Evolutionary conservation across 2,888 invertebrate species (phyloP), one percentile per base, ranked within the genome.

Genomic region (Homarus gammarus): DNA sequence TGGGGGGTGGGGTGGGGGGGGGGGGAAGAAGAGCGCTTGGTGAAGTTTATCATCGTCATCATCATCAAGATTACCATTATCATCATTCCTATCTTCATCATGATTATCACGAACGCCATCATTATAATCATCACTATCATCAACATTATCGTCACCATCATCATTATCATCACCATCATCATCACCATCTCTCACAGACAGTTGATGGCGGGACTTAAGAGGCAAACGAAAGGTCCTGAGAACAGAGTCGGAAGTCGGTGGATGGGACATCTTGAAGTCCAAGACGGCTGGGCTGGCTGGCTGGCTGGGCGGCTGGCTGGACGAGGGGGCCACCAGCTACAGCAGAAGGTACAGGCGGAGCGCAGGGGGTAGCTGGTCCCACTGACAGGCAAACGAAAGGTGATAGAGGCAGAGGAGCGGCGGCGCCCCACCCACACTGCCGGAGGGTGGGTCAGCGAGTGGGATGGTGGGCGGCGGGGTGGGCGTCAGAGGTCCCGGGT

Each of bases 401-500:
- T 75, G 75, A 44, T 31, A n/a, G 44, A 22, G 75, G 75, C 27
- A 33, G 73, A 18, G 15, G 56, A 56, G 18, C 15, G 38, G n/a
- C 27, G n/a, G n/a, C 73, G n/a, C n/a, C n/a, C n/a, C n/a, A n/a
- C n/a, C n/a, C n/a, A n/a, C n/a, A n/a, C n/a, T 27, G 64, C 31
- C 64, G n/a, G 27, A n/a, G 64, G 64, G 64, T 64, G 10, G 64
- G 31, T 10, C 64, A 64, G 31, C 64, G 31, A 64, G 31, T 64
- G 64, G 31, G 31, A 31, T 64, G 64, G 49, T 49, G 8, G 49
- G 10, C 8, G 49, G 1, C 15, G 68, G 15, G 33, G 27, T 68
- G 22, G 73, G 56, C n/a, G 36, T 56, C 56, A 79, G 8, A 79
- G 78, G 56, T 79, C 78, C 36, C 78, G 27, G 51, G 78, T 36